phyloP scores from a whole-genome alignment of 2,888 invertebrate genomes.

The Sycophila texana region DNA sequence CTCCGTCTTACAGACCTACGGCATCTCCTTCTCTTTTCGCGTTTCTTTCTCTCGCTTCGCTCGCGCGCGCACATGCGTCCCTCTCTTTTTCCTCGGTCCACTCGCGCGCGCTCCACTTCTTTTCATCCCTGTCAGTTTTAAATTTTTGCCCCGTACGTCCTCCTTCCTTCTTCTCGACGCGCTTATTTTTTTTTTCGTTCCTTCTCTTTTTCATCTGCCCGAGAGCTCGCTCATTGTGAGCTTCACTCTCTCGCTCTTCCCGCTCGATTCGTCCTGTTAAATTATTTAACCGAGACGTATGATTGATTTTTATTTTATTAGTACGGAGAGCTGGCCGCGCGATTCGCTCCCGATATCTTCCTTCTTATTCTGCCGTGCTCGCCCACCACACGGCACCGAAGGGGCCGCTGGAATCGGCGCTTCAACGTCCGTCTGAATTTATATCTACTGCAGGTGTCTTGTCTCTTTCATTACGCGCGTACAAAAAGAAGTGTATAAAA shows the following conservation, averaged over 20 bases:
- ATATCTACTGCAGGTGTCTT: no score
- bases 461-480: no score
- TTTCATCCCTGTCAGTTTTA: conserved; percentile 50
- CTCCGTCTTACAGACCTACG: conserved; percentile 58
- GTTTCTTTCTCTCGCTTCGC: conserved; percentile 42
- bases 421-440: no score
- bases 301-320: conserved; percentile 27
- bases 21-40: conserved; percentile 48
- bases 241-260: conserved; percentile 7
- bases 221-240: conserved; percentile 15
- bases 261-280: no score
- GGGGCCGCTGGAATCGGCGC: no score
- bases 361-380: no score
- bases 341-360: no score
- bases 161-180: no score
- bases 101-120: conserved; percentile 40
- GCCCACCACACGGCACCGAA: no score
- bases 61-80: conserved; percentile 16
- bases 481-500: no score
- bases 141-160: conserved; percentile 19
- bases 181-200: no score
- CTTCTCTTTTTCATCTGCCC: background rate
- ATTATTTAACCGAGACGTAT: conserved; percentile 18
- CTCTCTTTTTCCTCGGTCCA: conserved; percentile 33
- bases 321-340: background rate